Base-by-base conservation (phyloP, 1,140 invertebrate genomes). In the Lerema accius region DNA sequence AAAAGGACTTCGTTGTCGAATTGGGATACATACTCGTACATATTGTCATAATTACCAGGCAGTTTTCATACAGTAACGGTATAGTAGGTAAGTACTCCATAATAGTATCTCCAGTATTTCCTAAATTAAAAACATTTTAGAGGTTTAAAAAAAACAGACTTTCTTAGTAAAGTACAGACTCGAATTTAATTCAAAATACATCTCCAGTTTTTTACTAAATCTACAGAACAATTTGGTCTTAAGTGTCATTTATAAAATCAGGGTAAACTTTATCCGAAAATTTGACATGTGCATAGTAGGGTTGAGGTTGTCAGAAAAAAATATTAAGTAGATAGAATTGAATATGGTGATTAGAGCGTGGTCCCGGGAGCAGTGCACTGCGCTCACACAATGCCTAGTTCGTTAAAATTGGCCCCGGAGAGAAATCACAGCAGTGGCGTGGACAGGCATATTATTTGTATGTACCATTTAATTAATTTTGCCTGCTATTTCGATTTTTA, bases 291-390 rank as follows among this genome's bases (percentile, higher is more conserved):
- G 70, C 49, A 63, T 40, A 19, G 45, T 68, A 65, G 80, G 75
- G 74, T 66, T 73, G 69, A 74, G 78, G 73, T 85, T 80, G 82
- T 79, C 68, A 72, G 71, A 78, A 85, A 80, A n/a, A 72, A 72
- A 77, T 71, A 78, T 80, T 80, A 78, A 83, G 79, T 82, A 77
- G 78, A 70, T 86, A 73, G 73, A 76, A 89, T 82, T 86, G 80
- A 87, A 86, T 89, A 84, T 82, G 73, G 63, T 88, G 80, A 86
- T 84, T 77, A 83, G 72, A 43, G 65, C 55, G 65, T 56, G 56
- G 64, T 46, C 42, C 55, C 64, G 60, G 64, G 42, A 37, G 59
- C 40, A 50, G 45, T 60, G 61, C 63, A 42, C 53, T 51, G n/a
- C n/a, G n/a, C 50, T 19, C 48, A 63, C 61, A 80, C 74, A 80